These are phyloP conservation scores for Larimichthys polyactis DNA, from an alignment of 2,113 vertebrate species.

Conservation along the genomic window DNA sequence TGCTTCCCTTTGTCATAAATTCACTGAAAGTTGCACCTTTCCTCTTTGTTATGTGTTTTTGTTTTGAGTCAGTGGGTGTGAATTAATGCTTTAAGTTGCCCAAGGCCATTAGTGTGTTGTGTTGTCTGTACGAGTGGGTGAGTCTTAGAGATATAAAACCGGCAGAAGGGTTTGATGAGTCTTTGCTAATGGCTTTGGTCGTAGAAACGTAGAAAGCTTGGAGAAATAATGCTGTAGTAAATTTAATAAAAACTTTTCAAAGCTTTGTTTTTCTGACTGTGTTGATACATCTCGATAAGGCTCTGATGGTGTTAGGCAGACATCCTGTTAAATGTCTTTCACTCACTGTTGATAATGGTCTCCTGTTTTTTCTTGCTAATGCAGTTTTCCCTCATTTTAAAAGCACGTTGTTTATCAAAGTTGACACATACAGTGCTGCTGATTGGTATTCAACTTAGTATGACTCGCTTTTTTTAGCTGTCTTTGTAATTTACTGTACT, in stretches of 20 bases:
- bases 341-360: not conserved
- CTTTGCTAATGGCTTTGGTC: constrained; percentile 12
- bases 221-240: not conserved
- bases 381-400: not conserved
- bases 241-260: not conserved
- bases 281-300: not conserved
- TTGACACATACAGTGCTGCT: not conserved
- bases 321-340: not conserved
- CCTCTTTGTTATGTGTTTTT: constrained; percentile 15
- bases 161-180: constrained; percentile 26
- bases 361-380: not conserved
- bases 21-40: constrained; percentile 34
- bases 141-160: constrained; percentile 18
- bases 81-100: constrained; percentile 37
- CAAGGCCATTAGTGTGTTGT: constrained; percentile 40
- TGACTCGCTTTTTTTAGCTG: constrained; percentile 3
- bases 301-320: not conserved
- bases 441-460: constrained; percentile 2
- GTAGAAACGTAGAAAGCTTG: not conserved
- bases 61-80: constrained; percentile 36
- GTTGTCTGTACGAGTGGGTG: constrained; percentile 37
- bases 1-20: constrained; percentile 39
- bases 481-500: constrained; percentile 17
- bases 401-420: not conserved
- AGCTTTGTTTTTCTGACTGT: not conserved